Evolutionary conservation across 2,113 vertebrate species (phyloP), one percentile per base, ranked within the genome.

Genomic region (Gila orcuttii): DNA sequence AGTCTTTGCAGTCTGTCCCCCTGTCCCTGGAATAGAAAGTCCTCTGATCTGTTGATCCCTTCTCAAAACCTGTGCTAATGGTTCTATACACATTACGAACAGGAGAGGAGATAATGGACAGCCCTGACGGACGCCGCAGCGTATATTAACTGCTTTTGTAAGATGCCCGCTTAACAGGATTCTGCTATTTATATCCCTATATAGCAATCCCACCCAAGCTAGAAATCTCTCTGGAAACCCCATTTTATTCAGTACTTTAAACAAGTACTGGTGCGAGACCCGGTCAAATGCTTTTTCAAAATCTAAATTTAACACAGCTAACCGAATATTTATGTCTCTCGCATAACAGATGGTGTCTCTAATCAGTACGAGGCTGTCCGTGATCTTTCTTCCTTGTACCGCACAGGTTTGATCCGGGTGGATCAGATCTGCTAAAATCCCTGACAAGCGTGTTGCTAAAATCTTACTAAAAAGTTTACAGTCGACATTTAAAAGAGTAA

Each of bases 31-130:
- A 3, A 76, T 2, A 2, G 23, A 3, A 4, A 83, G 50, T 60
- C 76, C 82, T 21, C 19, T 84, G 7, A 84, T 79, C 82, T 66
- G 50, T 79, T 80, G 10, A 17, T 87, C 86, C 75, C 28, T 87
- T 83, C 86, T 86, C 76, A 84, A 80, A 2, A 64, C 36, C 55
- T 79, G 82, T 33, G 76, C 82, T 66, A 85, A 83, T 55, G 47
- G 47, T 12, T 50, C 47, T 13, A 13, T 59, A 2, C 57, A 59
- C 21, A 23, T 23, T 21, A 57, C 19, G 0, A 21, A 59, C 21
- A 59, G 8, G 23, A 59, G 21, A n/a, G 59, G 23, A 11, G 59
- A 60, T 25, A 60, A 60, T 6, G 59, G 59, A 11, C 23, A 60
- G 1, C 59, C 59, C 59, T 60, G 59, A 60, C 23, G 9, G 23